These are phyloP conservation scores for Pseudopleuronectes americanus DNA, from an alignment of 2,797 vertebrate genomes.

Conservation along the genomic window DNA sequence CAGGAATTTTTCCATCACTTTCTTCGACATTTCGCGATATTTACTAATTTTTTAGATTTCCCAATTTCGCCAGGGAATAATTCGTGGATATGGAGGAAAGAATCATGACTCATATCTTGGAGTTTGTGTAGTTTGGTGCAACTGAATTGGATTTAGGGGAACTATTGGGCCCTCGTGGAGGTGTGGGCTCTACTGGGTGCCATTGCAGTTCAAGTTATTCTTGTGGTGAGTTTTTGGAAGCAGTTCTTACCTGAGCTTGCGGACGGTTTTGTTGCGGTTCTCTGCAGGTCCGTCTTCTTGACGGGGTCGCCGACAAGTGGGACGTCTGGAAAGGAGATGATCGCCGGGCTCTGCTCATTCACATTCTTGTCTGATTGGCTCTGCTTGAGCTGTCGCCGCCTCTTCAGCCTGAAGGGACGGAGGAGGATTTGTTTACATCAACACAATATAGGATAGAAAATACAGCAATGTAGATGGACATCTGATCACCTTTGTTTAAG, in stretches of 20 bases:
- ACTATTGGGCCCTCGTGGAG: too few relatives aligned
- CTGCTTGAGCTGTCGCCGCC: slow-evolving; percentile 80
- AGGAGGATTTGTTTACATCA: background rate
- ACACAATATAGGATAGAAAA: background rate
- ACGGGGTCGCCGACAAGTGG: slow-evolving; percentile 49
- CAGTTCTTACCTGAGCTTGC: slow-evolving; percentile 63
- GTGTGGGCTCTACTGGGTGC: too few relatives aligned
- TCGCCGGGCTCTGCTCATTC: slow-evolving; percentile 66
- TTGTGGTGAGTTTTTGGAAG: background rate
- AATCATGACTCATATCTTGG: too few relatives aligned
- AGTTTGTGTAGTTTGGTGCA: too few relatives aligned
- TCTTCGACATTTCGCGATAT: too few relatives aligned
- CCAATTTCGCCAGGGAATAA: too few relatives aligned
- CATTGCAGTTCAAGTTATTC: too few relatives aligned
- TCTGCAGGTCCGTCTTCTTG: slow-evolving; percentile 63
- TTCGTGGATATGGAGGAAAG: too few relatives aligned
- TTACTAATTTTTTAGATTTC: too few relatives aligned
- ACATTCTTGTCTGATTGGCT: slow-evolving; percentile 74
- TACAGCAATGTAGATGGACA: background rate
- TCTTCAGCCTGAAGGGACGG: slow-evolving; percentile 78
- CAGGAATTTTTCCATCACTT: too few relatives aligned
- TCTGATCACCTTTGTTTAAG: background rate
- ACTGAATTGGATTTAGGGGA: too few relatives aligned
- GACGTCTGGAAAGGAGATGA: slow-evolving; percentile 70
- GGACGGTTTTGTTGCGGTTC: slow-evolving; percentile 35